Base-by-base conservation (phyloP, 1,140 invertebrate genomes). In the Elysia chlorotica region DNA sequence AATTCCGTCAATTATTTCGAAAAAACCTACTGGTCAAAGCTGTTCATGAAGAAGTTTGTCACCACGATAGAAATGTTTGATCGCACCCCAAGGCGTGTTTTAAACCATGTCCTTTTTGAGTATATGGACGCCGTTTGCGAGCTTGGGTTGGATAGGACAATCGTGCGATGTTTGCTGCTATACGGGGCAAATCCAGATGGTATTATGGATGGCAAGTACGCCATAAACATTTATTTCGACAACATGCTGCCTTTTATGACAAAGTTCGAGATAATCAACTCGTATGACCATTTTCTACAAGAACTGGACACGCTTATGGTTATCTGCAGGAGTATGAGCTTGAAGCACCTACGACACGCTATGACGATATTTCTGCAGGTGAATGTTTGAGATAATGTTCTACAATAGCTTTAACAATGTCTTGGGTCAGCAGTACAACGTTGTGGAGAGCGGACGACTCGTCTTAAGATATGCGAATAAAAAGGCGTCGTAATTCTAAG, bases 121-220 rank as follows among this genome's bases (percentile, higher is more conserved):
- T 71, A 71, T 59, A 63, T 63, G 36, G 57, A 63, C 25, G 14
- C 25, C 21, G 59, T 41, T 2, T 30, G 10, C 19, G 6, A 5
- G 0, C 38, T 71, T 0, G 69, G 59, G 1, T 23, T 71, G 21
- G 38, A 71, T 35, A 3, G 37, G 10, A 37, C n/a, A 21, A 63
- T 71, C 25, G 17, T 71, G 0, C 28, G 31, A 53, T 28, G 21
- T 1, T 38, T 71, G 10, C 56, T 71, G 1, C 1, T 56, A 31
- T 71, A 71, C 59, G 69, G 69, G 2, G 69, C 69, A 5, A 71
- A 71, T 23, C 54, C 69, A 41, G 69, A 71, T 28, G 41, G 1
- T 31, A n/a, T n/a, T 0, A 37, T n/a, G 17, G 69, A 31, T n/a
- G 59, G 69, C 28, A 71, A 63, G 37, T 71, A 71, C n/a, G 57